Evolutionary conservation across 2,113 vertebrate species (phyloP).

Genomic region (Brachyistius frenatus): DNA sequence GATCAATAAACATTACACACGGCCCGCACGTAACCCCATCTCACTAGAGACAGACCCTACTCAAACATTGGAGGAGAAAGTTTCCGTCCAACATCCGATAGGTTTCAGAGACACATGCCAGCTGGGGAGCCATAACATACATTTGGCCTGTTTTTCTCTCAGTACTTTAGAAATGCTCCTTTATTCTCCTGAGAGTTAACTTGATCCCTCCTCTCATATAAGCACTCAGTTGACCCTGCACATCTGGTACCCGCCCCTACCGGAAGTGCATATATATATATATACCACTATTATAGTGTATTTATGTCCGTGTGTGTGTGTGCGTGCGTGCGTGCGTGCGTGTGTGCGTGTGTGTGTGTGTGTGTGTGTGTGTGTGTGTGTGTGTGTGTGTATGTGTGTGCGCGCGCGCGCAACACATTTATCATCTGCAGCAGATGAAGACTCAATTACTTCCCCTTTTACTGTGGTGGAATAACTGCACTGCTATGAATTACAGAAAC

Average conservation of each 20-base stretch:
- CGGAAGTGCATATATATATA: conserved; percentile 33
- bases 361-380: too few relatives aligned
- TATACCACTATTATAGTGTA: background rate
- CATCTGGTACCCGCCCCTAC: conserved; percentile 26
- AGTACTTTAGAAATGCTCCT: conserved; percentile 24
- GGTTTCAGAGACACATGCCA: conserved; percentile 26
- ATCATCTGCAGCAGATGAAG: too few relatives aligned
- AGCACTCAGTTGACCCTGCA: conserved; percentile 29
- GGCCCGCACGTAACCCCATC: conserved; percentile 63
- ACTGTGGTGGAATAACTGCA: too few relatives aligned
- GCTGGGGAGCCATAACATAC: background rate
- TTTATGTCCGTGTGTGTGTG: background rate
- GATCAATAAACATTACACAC: conserved; percentile 81
- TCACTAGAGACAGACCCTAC: conserved; percentile 42
- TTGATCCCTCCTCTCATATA: conserved; percentile 32
- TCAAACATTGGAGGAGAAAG: conserved; percentile 61
- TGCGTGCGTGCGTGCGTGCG: too few relatives aligned
- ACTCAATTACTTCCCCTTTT: too few relatives aligned
- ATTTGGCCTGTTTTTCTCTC: conserved; percentile 18
- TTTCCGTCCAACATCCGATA: conserved; percentile 65
- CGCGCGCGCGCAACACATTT: too few relatives aligned
- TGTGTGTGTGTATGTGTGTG: too few relatives aligned
- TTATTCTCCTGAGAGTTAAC: conserved; percentile 36
- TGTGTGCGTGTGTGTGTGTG: too few relatives aligned
- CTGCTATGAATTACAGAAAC: too few relatives aligned